A percentile compares a stretch with the other conserved stretches of the same genome.
Evolutionary conservation across 92 coral and sea anemone species (phyloP).

Genomic region (Heteractis magnifica): DNA sequence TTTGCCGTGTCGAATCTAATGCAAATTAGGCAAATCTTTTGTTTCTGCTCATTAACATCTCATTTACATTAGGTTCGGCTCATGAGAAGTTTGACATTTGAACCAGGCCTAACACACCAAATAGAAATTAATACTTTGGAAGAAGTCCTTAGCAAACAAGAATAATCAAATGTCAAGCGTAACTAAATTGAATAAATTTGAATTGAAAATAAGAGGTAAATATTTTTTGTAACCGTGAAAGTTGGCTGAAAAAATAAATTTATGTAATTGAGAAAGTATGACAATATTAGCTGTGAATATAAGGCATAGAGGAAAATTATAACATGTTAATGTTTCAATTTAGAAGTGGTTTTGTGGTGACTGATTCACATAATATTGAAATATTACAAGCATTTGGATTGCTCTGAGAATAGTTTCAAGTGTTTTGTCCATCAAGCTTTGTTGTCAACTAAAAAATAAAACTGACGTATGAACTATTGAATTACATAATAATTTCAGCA

Average conservation of each 20-base stretch:
- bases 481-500: constrained; percentile 10
- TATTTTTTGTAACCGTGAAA: background rate
- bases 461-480: background rate
- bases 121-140: background rate
- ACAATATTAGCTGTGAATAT: no score
- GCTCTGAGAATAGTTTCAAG: background rate
- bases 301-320: no score
- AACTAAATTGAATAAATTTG: background rate
- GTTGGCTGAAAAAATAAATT: background rate
- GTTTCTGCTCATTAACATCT: no score
- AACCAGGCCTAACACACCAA: no score
- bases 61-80: no score
- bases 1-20: no score
- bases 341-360: background rate
- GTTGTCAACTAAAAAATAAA: background rate
- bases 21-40: no score
- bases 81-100: no score
- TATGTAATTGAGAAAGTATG: no score
- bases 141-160: background rate
- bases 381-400: background rate
- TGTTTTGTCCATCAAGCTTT: background rate
- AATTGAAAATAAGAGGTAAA: background rate
- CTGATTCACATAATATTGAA: background rate
- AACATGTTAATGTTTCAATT: background rate
- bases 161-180: background rate